phyloP scores from a whole-genome alignment of 2,888 invertebrate genomes.

The Tanaodytes sp. region DNA sequence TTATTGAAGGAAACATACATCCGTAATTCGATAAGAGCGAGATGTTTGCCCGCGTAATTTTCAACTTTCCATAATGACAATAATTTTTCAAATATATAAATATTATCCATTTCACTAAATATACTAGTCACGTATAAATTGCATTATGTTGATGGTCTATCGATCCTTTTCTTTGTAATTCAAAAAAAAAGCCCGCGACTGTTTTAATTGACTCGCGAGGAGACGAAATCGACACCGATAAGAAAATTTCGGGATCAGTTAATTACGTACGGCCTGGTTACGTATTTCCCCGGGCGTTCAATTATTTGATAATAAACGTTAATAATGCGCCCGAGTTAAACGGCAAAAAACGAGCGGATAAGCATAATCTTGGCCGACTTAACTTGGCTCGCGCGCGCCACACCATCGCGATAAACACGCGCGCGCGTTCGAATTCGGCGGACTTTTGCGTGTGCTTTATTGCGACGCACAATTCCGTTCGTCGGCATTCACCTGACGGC shows the following conservation, averaged over 20 bases:
- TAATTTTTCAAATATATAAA: no score
- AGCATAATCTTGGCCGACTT: slow-evolving; percentile 36
- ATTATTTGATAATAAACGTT: slow-evolving; percentile 26
- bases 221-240: slow-evolving; percentile 6
- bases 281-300: slow-evolving; percentile 13
- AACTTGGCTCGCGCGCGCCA: slow-evolving; percentile 12
- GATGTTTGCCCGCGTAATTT: slow-evolving; percentile 26
- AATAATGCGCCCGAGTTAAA: slow-evolving; percentile 6
- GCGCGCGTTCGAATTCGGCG: slow-evolving; percentile 30
- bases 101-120: no score
- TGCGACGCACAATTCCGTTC: slow-evolving; percentile 28
- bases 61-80: no score
- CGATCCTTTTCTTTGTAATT: no score
- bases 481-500: slow-evolving; percentile 11
- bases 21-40: slow-evolving; percentile 25
- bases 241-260: slow-evolving; percentile 9
- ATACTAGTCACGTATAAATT: no score
- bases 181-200: no score
- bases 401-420: slow-evolving; percentile 36
- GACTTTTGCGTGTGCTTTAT: slow-evolving; percentile 40
- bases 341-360: slow-evolving; percentile 27
- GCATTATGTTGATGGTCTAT: no score
- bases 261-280: slow-evolving; percentile 4
- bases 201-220: no score
- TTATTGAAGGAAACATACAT: slow-evolving; percentile 32